These are phyloP conservation scores for Oreohelix idahoensis DNA, from an alignment of 1,140 invertebrate genomes.

Conservation along the genomic window DNA sequence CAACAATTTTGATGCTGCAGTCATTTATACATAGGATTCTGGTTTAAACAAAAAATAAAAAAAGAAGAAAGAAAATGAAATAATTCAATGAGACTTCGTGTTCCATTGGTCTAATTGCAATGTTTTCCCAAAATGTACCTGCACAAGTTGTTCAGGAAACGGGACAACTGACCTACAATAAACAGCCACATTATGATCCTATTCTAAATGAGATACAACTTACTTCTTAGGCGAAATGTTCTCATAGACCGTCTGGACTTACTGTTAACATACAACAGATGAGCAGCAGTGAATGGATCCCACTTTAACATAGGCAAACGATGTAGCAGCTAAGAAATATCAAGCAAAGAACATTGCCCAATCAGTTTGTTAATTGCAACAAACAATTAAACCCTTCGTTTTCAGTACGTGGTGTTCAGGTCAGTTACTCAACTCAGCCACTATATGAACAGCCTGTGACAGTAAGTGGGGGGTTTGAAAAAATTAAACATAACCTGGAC, in stretches of 20 bases:
- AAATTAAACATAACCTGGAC: too few relatives aligned
- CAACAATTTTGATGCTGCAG: constrained; percentile 1
- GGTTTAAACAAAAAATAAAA: too few relatives aligned
- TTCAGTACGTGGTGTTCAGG: not conserved
- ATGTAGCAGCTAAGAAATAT: constrained; percentile 14
- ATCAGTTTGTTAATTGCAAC: not conserved
- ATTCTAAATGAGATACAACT: constrained; percentile 10
- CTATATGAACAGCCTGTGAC: too few relatives aligned
- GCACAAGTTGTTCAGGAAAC: not conserved
- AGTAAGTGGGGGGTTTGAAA: too few relatives aligned
- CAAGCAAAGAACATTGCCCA: not conserved
- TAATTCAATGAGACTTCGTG: too few relatives aligned
- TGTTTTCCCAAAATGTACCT: too few relatives aligned
- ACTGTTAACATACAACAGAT: constrained; percentile 38
- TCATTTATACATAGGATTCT: too few relatives aligned
- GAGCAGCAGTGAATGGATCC: constrained; percentile 34
- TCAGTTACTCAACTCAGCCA: too few relatives aligned
- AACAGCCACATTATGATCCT: not conserved
- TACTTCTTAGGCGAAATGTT: constrained; percentile 36
- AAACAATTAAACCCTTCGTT: not conserved
- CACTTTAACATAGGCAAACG: constrained; percentile 30
- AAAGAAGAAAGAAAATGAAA: too few relatives aligned
- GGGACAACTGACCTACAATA: not conserved
- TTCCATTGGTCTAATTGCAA: too few relatives aligned
- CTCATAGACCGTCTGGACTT: constrained; percentile 28